phyloP scores from a whole-genome alignment of 2,888 invertebrate species.

The Andrena fulva region DNA sequence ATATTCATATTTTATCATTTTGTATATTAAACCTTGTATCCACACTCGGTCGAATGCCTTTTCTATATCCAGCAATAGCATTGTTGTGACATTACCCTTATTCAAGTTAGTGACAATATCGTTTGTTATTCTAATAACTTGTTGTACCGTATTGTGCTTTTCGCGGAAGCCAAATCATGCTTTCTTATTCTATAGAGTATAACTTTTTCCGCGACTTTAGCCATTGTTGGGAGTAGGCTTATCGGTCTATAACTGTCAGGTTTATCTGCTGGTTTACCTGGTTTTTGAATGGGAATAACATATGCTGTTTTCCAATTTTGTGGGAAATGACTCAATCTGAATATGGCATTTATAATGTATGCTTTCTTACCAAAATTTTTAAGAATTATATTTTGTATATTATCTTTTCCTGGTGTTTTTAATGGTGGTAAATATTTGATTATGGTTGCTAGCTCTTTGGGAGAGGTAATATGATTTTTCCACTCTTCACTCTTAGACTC shows the following conservation, averaged over 20 bases:
- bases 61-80: constrained; percentile 39
- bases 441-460: constrained; percentile 34
- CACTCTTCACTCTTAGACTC: constrained; percentile 2
- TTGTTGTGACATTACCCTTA: constrained; percentile 20
- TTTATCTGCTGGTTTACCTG: constrained; percentile 34
- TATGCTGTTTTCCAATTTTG: constrained; percentile 47
- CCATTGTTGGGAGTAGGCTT: constrained; percentile 51
- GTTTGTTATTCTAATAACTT: constrained; percentile 73
- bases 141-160: constrained; percentile 72
- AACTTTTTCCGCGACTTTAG: constrained; percentile 53
- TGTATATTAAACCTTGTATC: constrained; percentile 40
- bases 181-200: constrained; percentile 48
- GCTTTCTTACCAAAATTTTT: constrained; percentile 32
- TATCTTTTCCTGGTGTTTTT: constrained; percentile 28
- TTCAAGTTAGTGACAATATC: constrained; percentile 71
- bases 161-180: constrained; percentile 74
- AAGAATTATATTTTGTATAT: constrained; percentile 28
- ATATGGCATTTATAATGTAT: constrained; percentile 19
- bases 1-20: background rate
- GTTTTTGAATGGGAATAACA: constrained; percentile 45
- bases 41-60: constrained; percentile 80
- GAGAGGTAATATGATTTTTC: constrained; percentile 15
- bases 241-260: constrained; percentile 61
- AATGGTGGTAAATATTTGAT: constrained; percentile 5
- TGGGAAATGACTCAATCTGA: constrained; percentile 26